Base-by-base conservation (phyloP, 2,888 invertebrate species). In the Odontocerum albicorne region DNA sequence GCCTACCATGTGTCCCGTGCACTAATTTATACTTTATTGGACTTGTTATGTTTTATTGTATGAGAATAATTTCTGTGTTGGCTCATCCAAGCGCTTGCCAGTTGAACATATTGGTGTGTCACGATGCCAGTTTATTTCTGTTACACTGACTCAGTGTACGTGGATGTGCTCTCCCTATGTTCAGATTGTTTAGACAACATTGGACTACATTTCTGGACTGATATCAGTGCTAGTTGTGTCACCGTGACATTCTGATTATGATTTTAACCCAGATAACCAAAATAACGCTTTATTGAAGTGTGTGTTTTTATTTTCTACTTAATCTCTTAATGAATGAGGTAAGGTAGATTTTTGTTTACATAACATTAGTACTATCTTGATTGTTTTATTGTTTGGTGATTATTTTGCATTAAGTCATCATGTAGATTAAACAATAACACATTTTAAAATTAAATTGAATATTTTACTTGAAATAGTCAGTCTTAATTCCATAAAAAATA, bases 231-330 rank as follows among this genome's bases (percentile, higher is more conserved):
- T 38, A 20, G 39, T 46, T 49, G 49, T 49, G 49, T 47, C 54
- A 38, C 44, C 32, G 40, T 46, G 31, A 38, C 49, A 55, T 49
- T 49, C 53, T 47, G 36, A 49, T 31, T 21, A 22, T 55, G 55
- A 45, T 55, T 45, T 55, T 55, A 50, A 55, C 55, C 55, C 31
- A 50, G 39, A 43, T 55, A 54, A 47, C 54, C 31, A 33, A 42
- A 47, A 47, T 54, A 47, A 47, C 40, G 42, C 42, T 46, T 50
- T 43, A 46, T 38, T 46, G 40, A 53, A 36, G 31, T 51, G 21
- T 31, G 44, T 13, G 17, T 19, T 6, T 27, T 13, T 43, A 22
- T 4, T 27, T 27, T 27, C n/a, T n/a, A n/a, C n/a, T n/a, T n/a
- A n/a, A n/a, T n/a, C n/a, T n/a, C n/a, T n/a, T n/a, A n/a, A n/a